These are phyloP conservation scores for Papilio glaucus DNA, from an alignment of 1,140 invertebrate species.

Conservation along the genomic window DNA sequence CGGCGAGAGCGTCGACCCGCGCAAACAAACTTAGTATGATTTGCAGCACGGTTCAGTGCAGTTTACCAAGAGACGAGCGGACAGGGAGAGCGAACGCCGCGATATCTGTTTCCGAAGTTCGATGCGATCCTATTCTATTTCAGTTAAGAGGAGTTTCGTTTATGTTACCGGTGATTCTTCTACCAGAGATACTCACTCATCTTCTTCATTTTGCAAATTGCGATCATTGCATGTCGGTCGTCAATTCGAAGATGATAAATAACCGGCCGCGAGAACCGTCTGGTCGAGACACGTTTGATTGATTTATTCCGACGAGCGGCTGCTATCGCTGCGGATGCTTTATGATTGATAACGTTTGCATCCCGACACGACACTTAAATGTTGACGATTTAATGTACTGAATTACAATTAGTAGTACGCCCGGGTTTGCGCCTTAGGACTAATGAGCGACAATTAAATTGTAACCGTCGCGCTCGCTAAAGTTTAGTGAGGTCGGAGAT, in stretches of 20 bases:
- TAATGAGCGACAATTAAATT: constrained; percentile 79
- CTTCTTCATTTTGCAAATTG: constrained; percentile 51
- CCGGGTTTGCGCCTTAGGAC: constrained; percentile 63
- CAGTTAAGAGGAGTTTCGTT: constrained; percentile 49
- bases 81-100: constrained; percentile 56
- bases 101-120: constrained; percentile 61
- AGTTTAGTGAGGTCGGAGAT: constrained; percentile 72
- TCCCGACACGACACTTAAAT: constrained; percentile 36
- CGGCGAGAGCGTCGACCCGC: constrained; percentile 76
- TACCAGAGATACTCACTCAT: neutral
- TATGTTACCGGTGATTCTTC: constrained; percentile 11
- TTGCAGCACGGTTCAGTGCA: constrained; percentile 77
- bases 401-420: constrained; percentile 58
- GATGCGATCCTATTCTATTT: constrained; percentile 52
- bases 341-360: constrained; percentile 60
- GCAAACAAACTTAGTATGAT: constrained; percentile 79
- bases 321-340: constrained; percentile 35
- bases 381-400: constrained; percentile 55
- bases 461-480: constrained; percentile 72
- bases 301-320: constrained; percentile 56
- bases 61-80: constrained; percentile 77
- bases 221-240: constrained; percentile 50
- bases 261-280: constrained; percentile 50
- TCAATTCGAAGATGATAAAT: constrained; percentile 63
- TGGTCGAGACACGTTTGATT: constrained; percentile 64